These are phyloP conservation scores for Pagetopsis macropterus DNA, from an alignment of 2,797 vertebrate genomes.

Conservation along the genomic window DNA sequence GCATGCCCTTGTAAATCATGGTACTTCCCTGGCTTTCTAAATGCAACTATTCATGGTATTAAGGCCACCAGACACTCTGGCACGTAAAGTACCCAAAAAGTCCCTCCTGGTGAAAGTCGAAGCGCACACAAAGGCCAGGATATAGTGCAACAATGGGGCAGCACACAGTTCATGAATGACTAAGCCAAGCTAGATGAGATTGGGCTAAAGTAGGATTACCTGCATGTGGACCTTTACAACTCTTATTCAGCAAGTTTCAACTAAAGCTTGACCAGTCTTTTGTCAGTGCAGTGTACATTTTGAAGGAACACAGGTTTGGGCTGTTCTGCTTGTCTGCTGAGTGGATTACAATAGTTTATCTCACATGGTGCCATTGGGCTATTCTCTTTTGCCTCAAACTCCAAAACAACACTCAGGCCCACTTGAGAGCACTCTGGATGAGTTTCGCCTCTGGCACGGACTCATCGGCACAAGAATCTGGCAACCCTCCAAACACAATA, in stretches of 20 bases:
- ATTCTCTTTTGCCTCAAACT: slow-evolving; percentile 75
- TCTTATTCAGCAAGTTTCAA: slow-evolving; percentile 35
- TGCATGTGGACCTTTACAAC: slow-evolving; percentile 48
- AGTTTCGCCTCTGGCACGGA: slow-evolving; percentile 76
- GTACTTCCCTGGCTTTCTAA: slow-evolving; percentile 20
- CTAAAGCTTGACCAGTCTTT: slow-evolving; percentile 35
- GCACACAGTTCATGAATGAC: slow-evolving; percentile 51
- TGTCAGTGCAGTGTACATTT: slow-evolving; percentile 35
- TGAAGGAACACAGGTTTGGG: slow-evolving; percentile 45
- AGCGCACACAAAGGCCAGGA: slow-evolving; percentile 56
- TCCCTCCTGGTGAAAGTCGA: slow-evolving; percentile 58
- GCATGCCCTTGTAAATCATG: neutral
- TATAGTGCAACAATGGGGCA: slow-evolving; percentile 61
- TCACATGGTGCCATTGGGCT: slow-evolving; percentile 70
- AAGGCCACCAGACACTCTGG: slow-evolving; percentile 17
- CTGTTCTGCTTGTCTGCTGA: slow-evolving; percentile 54
- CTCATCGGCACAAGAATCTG: slow-evolving; percentile 79
- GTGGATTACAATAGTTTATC: slow-evolving; percentile 75
- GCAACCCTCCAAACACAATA: slow-evolving; percentile 82
- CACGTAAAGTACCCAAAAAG: slow-evolving; percentile 33
- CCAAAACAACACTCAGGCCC: slow-evolving; percentile 83
- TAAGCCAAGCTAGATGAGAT: slow-evolving; percentile 52
- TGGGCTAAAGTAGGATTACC: slow-evolving; percentile 61
- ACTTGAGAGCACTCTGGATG: slow-evolving; percentile 82
- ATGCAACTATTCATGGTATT: slow-evolving; percentile 26